Base-by-base conservation (phyloP, 2,888 invertebrate species). In the Xiphydria camelus region DNA sequence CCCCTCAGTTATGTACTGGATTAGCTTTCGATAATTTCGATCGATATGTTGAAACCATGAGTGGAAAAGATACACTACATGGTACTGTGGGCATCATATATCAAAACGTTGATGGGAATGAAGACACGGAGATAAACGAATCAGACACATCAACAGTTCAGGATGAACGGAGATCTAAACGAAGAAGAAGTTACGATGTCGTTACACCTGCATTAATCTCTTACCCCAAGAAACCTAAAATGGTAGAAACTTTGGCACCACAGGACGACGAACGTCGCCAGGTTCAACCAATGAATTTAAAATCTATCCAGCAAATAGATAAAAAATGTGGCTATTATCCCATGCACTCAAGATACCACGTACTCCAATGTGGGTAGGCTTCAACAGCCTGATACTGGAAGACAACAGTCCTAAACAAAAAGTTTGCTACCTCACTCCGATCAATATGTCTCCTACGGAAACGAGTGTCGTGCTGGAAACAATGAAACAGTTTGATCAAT, bases 331-430 rank as follows among this genome's bases (percentile, higher is more conserved):
- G 53, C 26, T 63, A 42, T n/a, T 66, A 2, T 57, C 57, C 0
- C 61, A 65, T 47, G 45, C 22, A 4, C 40, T 58, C 2, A 21
- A 59, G 40, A 39, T 66, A 29, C 37, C 55, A 26, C 49, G 64
- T n/a, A 61, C 59, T 4, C 67, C 66, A 26, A 62, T 61, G 60
- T 70, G 68, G 68, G 59, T 62, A 10, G 66, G 68, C n/a, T 70
- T 55, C 32, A 64, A 68, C 48, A 51, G 52, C 35, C 21, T 18
- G 23, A 49, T 65, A 17, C 9, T 35, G 14, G 23, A 45, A 7
- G 63, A 69, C 36, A 36, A 43, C 18, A 47, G 45, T 22, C 6
- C 26, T 4, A 47, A 46, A 25, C 64, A 68, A 51, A 55, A 49
- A 49, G 44, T 66, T 34, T 48, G 56, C 1, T 66, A 69, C 47